phyloP scores from a whole-genome alignment of 2,888 invertebrate genomes.

The Sarcophaga carnaria region DNA sequence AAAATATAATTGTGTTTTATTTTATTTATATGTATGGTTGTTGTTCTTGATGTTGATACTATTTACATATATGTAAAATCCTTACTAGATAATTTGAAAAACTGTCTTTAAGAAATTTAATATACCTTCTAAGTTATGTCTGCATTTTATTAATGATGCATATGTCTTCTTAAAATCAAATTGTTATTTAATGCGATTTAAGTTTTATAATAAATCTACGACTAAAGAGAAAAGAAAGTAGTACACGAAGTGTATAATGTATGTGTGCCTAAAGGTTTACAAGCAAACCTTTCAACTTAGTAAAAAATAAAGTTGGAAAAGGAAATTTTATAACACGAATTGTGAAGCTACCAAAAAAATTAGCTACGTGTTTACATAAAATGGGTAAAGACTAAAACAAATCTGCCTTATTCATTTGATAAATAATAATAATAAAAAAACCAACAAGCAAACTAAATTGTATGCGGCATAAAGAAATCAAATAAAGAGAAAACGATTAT shows the following conservation, averaged over 20 bases:
- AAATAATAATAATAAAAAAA: conserved; percentile 18
- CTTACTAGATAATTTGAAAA: conserved; percentile 22
- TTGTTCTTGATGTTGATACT: conserved; percentile 11
- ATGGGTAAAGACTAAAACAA: conserved; percentile 26
- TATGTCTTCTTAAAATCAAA: conserved; percentile 1
- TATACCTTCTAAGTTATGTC: not conserved
- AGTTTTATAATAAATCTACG: conserved; percentile 7
- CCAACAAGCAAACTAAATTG: not conserved
- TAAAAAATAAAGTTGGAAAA: too few species aligned
- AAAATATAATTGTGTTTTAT: conserved; percentile 50
- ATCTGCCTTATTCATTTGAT: conserved; percentile 15
- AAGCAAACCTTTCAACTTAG: too few species aligned
- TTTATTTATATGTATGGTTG: conserved; percentile 19
- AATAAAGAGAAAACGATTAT: not conserved
- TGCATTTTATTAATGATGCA: not conserved
- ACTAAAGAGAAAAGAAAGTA: conserved; percentile 7
- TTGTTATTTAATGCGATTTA: not conserved
- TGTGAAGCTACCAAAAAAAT: conserved; percentile 1
- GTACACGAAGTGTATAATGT: not conserved
- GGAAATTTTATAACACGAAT: not conserved
- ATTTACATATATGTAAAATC: too few species aligned
- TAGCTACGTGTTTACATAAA: not conserved
- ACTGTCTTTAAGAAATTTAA: conserved; percentile 15
- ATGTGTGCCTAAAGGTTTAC: conserved; percentile 6
- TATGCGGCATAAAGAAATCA: not conserved